Evolutionary conservation across 2,113 vertebrate species (phyloP).

Genomic region (Oreochromis niloticus): DNA sequence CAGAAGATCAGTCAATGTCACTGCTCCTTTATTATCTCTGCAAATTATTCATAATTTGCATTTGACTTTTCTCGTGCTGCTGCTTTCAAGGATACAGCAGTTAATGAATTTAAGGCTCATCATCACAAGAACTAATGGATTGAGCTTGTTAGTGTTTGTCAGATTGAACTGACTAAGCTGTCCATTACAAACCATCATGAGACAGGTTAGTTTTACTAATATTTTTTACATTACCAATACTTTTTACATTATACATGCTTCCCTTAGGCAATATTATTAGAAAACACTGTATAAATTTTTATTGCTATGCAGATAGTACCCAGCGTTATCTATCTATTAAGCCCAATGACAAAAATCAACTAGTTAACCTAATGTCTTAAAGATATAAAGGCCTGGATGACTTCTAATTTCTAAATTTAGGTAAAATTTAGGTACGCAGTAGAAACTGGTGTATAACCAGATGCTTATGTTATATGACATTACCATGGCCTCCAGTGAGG

Average conservation of each 20-base stretch:
- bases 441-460: neutral
- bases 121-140: neutral
- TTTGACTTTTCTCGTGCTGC: neutral
- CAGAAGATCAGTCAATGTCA: neutral
- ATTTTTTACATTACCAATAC: neutral
- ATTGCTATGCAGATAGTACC: neutral
- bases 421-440: neutral
- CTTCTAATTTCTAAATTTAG: neutral
- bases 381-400: neutral
- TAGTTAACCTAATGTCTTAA: neutral
- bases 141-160: neutral
- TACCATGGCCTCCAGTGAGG: neutral
- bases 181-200: neutral
- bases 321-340: rapidly evolving
- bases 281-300: neutral
- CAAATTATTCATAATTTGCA: neutral
- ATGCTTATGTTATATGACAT: rapidly evolving
- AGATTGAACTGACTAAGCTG: neutral
- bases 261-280: neutral
- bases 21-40: neutral
- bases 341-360: neutral
- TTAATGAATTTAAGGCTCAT: neutral
- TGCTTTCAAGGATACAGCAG: neutral
- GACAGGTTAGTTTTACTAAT: neutral
- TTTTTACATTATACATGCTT: neutral